phyloP scores from a whole-genome alignment of 2,888 invertebrate species.

The Syritta pipiens region DNA sequence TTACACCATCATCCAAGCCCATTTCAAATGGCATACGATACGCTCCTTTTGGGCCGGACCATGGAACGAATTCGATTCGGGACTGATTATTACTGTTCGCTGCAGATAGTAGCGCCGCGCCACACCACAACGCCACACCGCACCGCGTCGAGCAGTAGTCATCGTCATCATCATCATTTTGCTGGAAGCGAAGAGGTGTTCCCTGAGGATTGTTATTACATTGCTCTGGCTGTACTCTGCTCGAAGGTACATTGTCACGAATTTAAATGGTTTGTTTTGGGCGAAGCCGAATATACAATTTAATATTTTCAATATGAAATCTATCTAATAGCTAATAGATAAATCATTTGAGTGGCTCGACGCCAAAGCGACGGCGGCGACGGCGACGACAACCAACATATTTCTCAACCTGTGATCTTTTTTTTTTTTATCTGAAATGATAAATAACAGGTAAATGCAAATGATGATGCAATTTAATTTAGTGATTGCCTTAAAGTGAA shows the following conservation, averaged over 20 bases:
- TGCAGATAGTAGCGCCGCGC: constrained; percentile 20
- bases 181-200: constrained; percentile 16
- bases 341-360: too few species aligned
- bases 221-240: not conserved
- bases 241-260: constrained; percentile 46
- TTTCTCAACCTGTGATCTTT: constrained; percentile 7
- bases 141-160: not conserved
- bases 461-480: constrained; percentile 60
- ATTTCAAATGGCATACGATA: constrained; percentile 51
- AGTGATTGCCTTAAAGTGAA: constrained; percentile 55
- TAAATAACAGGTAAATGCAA: constrained; percentile 5
- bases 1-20: constrained; percentile 11
- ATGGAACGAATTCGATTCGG: constrained; percentile 55
- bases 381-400: constrained; percentile 33
- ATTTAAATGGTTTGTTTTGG: constrained; percentile 44
- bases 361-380: too few species aligned
- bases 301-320: constrained; percentile 40
- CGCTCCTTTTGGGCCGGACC: constrained; percentile 60
- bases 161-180: not conserved
- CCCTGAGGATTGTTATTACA: not conserved
- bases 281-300: constrained; percentile 50
- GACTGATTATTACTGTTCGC: constrained; percentile 43
- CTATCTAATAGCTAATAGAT: not conserved
- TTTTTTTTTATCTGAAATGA: constrained; percentile 19
- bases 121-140: too few species aligned